Percentiles rank a stretch among this genome's conserved stretches.
Evolutionary conservation across 2,797 vertebrate species (phyloP).

Genomic region (Simalia tracyae): DNA sequence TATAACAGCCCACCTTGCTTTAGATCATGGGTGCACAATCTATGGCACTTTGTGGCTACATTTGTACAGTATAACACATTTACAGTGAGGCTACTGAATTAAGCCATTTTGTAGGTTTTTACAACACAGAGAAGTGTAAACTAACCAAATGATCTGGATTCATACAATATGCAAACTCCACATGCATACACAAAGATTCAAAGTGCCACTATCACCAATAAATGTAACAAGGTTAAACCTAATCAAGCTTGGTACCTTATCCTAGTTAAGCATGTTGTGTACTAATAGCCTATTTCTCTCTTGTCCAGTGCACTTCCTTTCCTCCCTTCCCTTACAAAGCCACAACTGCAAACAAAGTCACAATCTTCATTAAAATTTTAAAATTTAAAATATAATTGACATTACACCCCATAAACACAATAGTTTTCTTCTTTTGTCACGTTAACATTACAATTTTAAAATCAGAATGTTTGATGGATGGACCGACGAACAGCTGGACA

Average conservation of each 20-base stretch:
- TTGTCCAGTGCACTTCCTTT: background rate
- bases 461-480: background rate
- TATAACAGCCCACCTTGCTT: background rate
- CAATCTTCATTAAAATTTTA: background rate
- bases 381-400: background rate
- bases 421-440: background rate
- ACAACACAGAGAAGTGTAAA: background rate
- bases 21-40: background rate
- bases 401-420: background rate
- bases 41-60: background rate
- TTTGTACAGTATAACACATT: background rate
- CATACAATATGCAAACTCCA: background rate
- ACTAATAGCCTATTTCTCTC: background rate
- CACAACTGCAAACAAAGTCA: background rate
- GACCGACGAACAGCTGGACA: too few species aligned
- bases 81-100: background rate
- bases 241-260: background rate
- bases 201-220: background rate
- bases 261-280: background rate
- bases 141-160: background rate
- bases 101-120: background rate
- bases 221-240: background rate
- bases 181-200: background rate
- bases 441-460: background rate
- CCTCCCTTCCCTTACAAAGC: background rate